A percentile compares a stretch with the other conserved stretches of the same genome.
phyloP scores from a whole-genome alignment of 2,888 invertebrate genomes.

The Conops quadrifasciatus region DNA sequence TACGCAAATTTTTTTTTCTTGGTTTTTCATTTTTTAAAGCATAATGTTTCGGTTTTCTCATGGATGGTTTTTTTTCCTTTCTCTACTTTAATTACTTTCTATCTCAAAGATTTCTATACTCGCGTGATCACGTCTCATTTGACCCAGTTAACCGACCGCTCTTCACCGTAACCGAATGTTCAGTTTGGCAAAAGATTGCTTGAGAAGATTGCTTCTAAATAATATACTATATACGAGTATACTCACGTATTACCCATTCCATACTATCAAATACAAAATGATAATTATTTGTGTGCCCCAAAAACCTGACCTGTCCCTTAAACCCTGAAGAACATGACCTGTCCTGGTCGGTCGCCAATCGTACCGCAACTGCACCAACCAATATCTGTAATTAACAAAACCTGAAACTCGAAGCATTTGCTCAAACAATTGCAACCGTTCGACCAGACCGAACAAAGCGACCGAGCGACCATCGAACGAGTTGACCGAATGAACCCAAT shows the following conservation, averaged over 20 bases:
- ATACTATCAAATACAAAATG: neutral
- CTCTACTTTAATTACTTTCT: no score
- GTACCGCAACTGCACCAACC: neutral
- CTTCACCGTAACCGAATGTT: neutral
- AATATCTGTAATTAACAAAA: neutral
- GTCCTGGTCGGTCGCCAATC: neutral
- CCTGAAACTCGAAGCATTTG: neutral
- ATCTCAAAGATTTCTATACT: no score
- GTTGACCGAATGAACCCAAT: no score
- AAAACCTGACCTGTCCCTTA: neutral
- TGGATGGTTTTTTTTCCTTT: no score
- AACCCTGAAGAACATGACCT: neutral
- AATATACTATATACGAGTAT: neutral
- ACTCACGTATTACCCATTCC: neutral
- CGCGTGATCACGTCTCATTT: no score
- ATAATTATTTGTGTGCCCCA: neutral
- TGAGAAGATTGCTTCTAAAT: neutral
- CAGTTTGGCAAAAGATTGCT: neutral
- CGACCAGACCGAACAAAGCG: neutral
- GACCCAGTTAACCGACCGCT: no score
- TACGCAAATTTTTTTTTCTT: no score
- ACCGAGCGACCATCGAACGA: neutral
- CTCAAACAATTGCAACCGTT: conserved; percentile 4
- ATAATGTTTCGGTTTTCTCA: no score
- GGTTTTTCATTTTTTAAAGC: no score